Base-by-base conservation (phyloP, 2,113 vertebrate genomes). In the Hystrix cristata region DNA sequence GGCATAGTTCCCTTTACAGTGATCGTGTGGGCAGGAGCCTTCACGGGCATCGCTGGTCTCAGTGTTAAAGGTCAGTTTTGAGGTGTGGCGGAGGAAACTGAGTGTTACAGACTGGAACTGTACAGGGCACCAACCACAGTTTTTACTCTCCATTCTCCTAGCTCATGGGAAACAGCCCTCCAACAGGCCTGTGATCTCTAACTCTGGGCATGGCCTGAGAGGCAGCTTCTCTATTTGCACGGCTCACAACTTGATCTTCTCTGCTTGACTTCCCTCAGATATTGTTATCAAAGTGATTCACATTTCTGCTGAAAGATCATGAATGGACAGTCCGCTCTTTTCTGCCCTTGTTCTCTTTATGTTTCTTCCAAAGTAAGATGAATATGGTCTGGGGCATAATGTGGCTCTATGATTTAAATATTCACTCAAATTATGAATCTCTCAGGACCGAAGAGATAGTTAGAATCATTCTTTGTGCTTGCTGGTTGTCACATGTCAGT, bases 11-110 rank as follows among this genome's bases (percentile, higher is more conserved):
- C 95, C 96, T 98, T 92, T 90, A 84, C 97, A 97, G 85, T 67
- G 96, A 94, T 97, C 97, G 67, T 48, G 53, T 11, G 16, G 91
- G 95, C 93, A 97, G 97, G 78, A 91, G 87, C 82, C 92, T 98
- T 96, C 96, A 59, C 10, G 2, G 38, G 62, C 59, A 51, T 46
- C 71, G 69, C 95, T 96, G 86, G 92, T 96, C 72, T 88, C 95
- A 83, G 2, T 55, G 59, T 89, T 79, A 94, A 94, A 95, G 94
- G 82, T 96, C 96, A 96, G 93, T 94, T 69, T 51, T 19, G 21
- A 16, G 9, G 79, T 62, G 74, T 89, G 87, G 74, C 46, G 46
- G 94, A 94, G 95, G 60, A 94, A 95, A 85, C 92, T 29, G 15
- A 59, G 3, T 3, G 86, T 84, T 88, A 96, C 5, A 4, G 34